Base-by-base conservation (phyloP, 2,113 vertebrate genomes). In the Chunga burmeisteri region DNA sequence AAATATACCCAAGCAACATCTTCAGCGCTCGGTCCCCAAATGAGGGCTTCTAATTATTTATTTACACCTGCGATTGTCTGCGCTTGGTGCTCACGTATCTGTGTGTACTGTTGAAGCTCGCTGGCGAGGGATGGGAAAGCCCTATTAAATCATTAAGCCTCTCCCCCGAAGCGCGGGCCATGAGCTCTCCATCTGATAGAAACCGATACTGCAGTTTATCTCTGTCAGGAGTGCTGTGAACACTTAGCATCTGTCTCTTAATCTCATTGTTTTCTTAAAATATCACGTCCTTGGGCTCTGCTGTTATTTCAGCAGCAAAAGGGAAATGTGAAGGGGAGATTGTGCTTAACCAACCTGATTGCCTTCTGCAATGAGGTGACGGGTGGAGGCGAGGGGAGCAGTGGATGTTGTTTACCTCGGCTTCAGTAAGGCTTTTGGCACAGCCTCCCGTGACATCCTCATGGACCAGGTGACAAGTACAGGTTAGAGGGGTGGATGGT, bases 371-470 rank as follows among this genome's bases (percentile, higher is more conserved):
- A 7, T 7, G n/a, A 70, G 44, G 20, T 50, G 75, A 19, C 25
- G 2, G 21, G 7, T n/a, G 11, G 32, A 15, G 1, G 8, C 0
- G 0, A 11, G 49, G 34, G 47, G 17, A 74, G 20, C 2, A 1
- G 46, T 50, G 40, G 44, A 6, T 32, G 17, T 13, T 68, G 17
- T 38, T 44, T 18, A 10, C 22, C 20, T 61, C 9, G 3, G 16
- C 29, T 55, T 81, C 4, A 46, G 17, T 0, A 13, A 42, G 46
- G 55, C 22, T 61, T 85, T 55, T 44, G 65, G 7, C 9, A 1
- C 20, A 52, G 40, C 30, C n/a, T 68, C 29, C 38, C 5, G 1
- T 30, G 30, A 20, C n/a, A 22, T n/a, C 42, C 44, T 25, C 42
- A 12, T 8, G 75, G 34, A 10, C 27, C 16, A 36, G 34, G 8